Evolutionary conservation across 2,113 vertebrate genomes (phyloP).

Genomic region (Chrysochloris asiatica): DNA sequence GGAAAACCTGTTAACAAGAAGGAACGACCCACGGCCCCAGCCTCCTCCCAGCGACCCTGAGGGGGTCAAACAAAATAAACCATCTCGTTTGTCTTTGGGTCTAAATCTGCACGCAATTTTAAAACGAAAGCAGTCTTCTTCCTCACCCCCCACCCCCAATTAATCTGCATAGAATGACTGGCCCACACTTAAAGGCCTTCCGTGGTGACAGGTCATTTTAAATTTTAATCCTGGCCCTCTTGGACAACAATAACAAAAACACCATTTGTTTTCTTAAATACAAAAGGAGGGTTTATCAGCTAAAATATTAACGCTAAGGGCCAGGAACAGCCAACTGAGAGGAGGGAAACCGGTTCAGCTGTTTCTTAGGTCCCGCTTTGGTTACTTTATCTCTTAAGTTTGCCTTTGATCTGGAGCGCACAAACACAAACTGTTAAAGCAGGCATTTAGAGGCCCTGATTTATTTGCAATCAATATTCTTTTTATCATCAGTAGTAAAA

Average conservation of each 20-base stretch:
- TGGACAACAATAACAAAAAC: slow-evolving; percentile 26
- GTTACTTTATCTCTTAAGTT: slow-evolving; percentile 81
- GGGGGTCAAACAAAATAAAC: slow-evolving; percentile 66
- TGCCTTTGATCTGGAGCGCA: slow-evolving; percentile 80
- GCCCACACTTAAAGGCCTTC: background rate
- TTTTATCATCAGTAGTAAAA: slow-evolving; percentile 89
- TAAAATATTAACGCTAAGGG: slow-evolving; percentile 80
- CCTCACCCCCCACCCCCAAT: background rate
- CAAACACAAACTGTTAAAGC: slow-evolving; percentile 80
- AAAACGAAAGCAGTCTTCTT: slow-evolving; percentile 49
- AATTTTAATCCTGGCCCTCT: slow-evolving; percentile 57
- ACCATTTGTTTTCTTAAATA: slow-evolving; percentile 27
- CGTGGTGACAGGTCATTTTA: slow-evolving; percentile 58
- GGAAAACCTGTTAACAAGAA: background rate
- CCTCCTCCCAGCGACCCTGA: background rate
- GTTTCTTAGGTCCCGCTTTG: slow-evolving; percentile 4
- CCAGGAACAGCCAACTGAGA: background rate
- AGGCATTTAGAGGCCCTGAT: slow-evolving; percentile 82
- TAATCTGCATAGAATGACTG: slow-evolving; percentile 69
- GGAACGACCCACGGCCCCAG: background rate
- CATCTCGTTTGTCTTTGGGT: background rate
- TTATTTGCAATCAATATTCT: slow-evolving; percentile 90
- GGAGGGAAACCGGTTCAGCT: slow-evolving; percentile 39
- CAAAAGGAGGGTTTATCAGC: slow-evolving; percentile 51
- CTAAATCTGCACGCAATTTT: slow-evolving; percentile 7